Base-by-base conservation (phyloP, 2,797 vertebrate species). In the Yasuhikotakia modesta region DNA sequence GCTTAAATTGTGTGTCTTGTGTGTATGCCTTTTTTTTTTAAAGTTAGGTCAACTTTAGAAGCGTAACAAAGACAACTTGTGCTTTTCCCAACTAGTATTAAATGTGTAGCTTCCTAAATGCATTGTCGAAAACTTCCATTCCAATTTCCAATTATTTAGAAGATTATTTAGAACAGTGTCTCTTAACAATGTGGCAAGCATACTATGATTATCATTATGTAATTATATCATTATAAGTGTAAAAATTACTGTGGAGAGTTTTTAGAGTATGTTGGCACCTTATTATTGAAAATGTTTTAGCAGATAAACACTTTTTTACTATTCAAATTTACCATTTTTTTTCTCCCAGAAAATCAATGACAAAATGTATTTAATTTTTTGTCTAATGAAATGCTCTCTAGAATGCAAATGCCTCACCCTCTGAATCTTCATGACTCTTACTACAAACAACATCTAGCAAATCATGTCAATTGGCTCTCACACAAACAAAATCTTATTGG, bases 1-100 rank as follows among this genome's bases (percentile, higher is more conserved):
- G 70, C 61, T 76, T 65, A 71, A 68, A 60, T 27, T 68, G 65
- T 32, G 46, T 5, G 17, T 35, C 1, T 32, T 22, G 46, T 16
- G 24, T 35, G 39, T 69, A 35, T 3, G 27, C 14, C 27, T 63
- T 14, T 39, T 39, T 11, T n/a, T 19, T n/a, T 8, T n/a, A 5
- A 35, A 45, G 39, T 52, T 13, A 48, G 27, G 22, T 22, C 35
- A 61, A 63, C 60, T 63, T 32, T 35, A 35, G 58, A n/a, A 61
- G 27, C 17, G 60, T 17, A 10, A 17, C 58, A 58, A 58, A 58
- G 8, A n/a, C 8, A 60, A 7, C 6, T 19, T 17, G 22, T 19
- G 46, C 2, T 35, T 73, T 21, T 19, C 45, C n/a, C n/a, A n/a
- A n/a, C n/a, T n/a, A n/a, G n/a, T n/a, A n/a, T n/a, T n/a, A n/a